phyloP scores from a whole-genome alignment of 1,140 invertebrate species.

The Achatina immaculata region DNA sequence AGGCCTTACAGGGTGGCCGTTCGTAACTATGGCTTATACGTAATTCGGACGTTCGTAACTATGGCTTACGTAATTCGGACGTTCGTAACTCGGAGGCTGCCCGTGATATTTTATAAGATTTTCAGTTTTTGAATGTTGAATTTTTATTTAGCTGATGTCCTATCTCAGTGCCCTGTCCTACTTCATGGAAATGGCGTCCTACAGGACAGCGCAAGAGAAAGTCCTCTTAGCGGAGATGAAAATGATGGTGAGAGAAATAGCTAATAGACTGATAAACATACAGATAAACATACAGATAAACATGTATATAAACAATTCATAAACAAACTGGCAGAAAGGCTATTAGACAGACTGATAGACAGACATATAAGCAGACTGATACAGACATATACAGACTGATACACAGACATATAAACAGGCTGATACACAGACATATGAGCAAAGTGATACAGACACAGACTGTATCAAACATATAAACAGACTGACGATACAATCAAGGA shows the following conservation, averaged over 20 bases:
- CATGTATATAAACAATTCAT: not conserved
- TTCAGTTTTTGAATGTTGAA: no score
- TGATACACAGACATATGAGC: not conserved
- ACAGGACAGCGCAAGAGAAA: not conserved
- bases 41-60: no score
- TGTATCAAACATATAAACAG: no score
- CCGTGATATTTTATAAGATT: no score
- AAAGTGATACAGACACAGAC: not conserved
- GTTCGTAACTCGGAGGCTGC: no score
- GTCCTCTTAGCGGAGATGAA: constrained; percentile 27
- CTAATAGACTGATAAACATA: not conserved
- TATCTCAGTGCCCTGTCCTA: constrained; percentile 36
- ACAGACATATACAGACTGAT: constrained; percentile 8
- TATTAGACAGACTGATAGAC: constrained; percentile 3
- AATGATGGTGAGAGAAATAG: constrained; percentile 39
- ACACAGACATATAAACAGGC: not conserved
- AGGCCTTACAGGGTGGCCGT: no score
- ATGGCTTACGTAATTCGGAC: no score
- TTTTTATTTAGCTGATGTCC: constrained; percentile 33
- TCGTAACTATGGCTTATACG: no score
- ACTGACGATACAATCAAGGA: no score
- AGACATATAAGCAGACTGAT: not conserved
- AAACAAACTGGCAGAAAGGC: not conserved
- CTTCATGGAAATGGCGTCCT: constrained; percentile 41
- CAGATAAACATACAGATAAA: not conserved